Percentiles rank a stretch among this genome's conserved stretches.
These are phyloP conservation scores for Caligus rogercresseyi DNA, from an alignment of 1,140 invertebrate genomes.

Conservation along the genomic window DNA sequence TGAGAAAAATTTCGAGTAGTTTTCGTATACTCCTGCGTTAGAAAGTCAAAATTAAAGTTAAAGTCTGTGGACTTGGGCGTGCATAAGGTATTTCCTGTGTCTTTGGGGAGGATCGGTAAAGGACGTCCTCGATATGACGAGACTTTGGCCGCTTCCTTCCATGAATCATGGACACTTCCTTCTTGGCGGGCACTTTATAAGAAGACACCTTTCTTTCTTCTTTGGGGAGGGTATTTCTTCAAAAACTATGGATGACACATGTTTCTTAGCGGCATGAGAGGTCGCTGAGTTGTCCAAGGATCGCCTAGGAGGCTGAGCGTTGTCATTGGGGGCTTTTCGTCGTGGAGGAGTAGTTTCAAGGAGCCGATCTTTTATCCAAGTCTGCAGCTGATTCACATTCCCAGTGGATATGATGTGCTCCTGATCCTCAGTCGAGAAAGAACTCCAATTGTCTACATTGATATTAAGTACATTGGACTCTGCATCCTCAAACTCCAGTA, in stretches of 20 bases:
- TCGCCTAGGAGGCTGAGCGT: too few relatives aligned
- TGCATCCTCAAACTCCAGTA: neutral
- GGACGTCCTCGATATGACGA: neutral
- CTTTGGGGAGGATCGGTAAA: too few relatives aligned
- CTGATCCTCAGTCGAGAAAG: neutral
- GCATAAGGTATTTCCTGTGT: too few relatives aligned
- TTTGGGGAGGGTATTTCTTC: too few relatives aligned
- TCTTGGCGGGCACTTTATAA: too few relatives aligned
- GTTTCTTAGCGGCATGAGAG: too few relatives aligned
- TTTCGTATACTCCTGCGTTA: neutral
- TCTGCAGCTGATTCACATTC: neutral
- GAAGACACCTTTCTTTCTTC: too few relatives aligned
- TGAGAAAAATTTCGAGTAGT: neutral
- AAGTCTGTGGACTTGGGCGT: neutral
- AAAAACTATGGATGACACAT: too few relatives aligned
- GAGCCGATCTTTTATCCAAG: neutral
- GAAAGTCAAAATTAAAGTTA: neutral
- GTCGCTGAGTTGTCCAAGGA: too few relatives aligned
- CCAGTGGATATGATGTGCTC: neutral
- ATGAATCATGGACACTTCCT: neutral
- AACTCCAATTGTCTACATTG: neutral
- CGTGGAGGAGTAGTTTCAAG: neutral
- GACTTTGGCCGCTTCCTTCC: neutral
- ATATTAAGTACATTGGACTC: conserved; percentile 4
- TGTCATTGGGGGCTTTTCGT: too few relatives aligned